Conservation (phyloP, 2,888 invertebrate genomes). For the Scaptodrosophila latifasciaeformis region DNA sequence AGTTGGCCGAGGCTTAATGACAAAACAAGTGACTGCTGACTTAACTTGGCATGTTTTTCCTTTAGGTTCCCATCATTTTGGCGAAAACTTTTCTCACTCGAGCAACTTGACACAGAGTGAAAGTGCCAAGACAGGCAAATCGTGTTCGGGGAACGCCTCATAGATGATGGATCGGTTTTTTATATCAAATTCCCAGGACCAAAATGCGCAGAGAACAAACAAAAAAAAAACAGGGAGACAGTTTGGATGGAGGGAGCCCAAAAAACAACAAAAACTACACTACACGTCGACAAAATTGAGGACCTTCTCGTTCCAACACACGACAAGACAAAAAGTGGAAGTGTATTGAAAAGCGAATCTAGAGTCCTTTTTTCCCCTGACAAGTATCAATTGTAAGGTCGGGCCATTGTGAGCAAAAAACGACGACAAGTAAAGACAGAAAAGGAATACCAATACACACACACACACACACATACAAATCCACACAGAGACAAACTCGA, state of each 20-base stretch:
- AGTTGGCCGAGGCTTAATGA: too few species aligned
- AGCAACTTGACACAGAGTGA: not conserved
- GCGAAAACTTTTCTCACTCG: too few species aligned
- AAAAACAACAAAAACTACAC: not conserved
- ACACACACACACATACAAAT: not conserved
- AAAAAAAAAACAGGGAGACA: too few species aligned
- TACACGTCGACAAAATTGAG: constrained; percentile 13
- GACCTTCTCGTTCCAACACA: not conserved
- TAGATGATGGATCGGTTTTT: not conserved
- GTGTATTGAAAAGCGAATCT: constrained; percentile 55
- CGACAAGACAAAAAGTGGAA: constrained; percentile 46
- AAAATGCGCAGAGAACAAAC: not conserved
- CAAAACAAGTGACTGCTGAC: too few species aligned
- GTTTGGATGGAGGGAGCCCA: too few species aligned
- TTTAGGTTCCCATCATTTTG: too few species aligned
- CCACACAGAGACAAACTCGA: not conserved
- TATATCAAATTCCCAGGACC: not conserved
- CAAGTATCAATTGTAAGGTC: constrained; percentile 55
- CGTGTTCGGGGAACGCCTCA: constrained; percentile 1
- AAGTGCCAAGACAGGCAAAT: not conserved
- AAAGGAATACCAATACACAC: too few species aligned
- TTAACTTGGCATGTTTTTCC: too few species aligned
- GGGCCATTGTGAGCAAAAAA: constrained; percentile 41
- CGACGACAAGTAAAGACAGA: constrained; percentile 7
- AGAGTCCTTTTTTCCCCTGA: constrained; percentile 27